Evolutionary conservation across 2,113 vertebrate species (phyloP).

Genomic region (Halcyon malimbica): DNA sequence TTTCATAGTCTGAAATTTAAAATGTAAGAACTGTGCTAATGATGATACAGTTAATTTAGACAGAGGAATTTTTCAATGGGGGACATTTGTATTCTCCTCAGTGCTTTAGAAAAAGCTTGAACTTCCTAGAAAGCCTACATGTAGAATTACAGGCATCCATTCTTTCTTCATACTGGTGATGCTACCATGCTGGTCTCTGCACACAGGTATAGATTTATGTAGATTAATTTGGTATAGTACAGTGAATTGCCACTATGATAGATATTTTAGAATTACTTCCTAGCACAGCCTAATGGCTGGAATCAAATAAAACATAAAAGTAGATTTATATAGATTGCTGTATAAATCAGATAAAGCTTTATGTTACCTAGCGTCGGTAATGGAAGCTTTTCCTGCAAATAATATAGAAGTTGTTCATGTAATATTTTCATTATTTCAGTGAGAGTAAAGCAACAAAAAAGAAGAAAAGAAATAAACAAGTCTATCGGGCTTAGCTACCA

Average conservation of each 20-base stretch:
- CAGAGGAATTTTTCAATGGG: neutral
- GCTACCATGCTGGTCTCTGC: constrained; percentile 42
- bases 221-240: constrained; percentile 74
- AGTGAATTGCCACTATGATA: constrained; percentile 69
- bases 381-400: constrained; percentile 68
- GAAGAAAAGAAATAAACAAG: constrained; percentile 60
- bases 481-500: constrained; percentile 57
- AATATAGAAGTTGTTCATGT: constrained; percentile 64
- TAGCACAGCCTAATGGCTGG: constrained; percentile 75
- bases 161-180: constrained; percentile 41
- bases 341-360: constrained; percentile 78
- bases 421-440: constrained; percentile 74
- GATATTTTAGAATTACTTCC: constrained; percentile 75
- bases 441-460: constrained; percentile 69
- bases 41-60: constrained; percentile 22
- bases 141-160: constrained; percentile 36
- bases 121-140: constrained; percentile 51
- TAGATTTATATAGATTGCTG: constrained; percentile 77
- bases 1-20: constrained; percentile 49
- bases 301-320: constrained; percentile 81
- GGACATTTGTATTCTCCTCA: constrained; percentile 25
- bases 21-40: constrained; percentile 45
- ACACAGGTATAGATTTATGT: constrained; percentile 73
- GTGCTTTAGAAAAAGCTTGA: constrained; percentile 9
- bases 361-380: constrained; percentile 61